Percentiles rank a stretch among this genome's conserved stretches.
Conservation (phyloP, 2,797 vertebrate species). For the Etheostoma perlongum region DNA sequence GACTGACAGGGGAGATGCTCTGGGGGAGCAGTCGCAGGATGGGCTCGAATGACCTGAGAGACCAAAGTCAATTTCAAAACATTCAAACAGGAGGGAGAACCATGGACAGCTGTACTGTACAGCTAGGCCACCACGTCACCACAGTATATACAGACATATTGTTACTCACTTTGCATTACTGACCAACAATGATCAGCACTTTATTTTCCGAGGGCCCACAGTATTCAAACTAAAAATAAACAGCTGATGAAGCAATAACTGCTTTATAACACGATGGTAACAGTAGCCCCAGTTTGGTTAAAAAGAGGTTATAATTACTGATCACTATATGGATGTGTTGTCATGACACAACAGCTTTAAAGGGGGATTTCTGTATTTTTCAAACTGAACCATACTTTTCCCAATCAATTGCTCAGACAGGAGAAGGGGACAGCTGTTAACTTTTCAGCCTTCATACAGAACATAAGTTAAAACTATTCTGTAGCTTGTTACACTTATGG, state of each 20-base stretch:
- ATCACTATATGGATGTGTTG: background rate
- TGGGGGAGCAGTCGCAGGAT: conserved; percentile 97
- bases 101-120: background rate
- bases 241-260: background rate
- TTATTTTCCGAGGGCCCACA: background rate
- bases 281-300: background rate
- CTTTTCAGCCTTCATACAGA: no score
- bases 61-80: conserved; percentile 15
- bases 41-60: conserved; percentile 95
- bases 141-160: background rate
- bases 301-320: background rate
- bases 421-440: no score
- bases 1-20: conserved; percentile 94
- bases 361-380: no score
- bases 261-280: background rate
- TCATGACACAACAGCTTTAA: background rate
- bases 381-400: no score
- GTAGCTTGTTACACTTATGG: no score
- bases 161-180: background rate
- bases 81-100: background rate
- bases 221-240: background rate
- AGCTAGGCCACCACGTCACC: background rate
- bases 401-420: no score
- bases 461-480: no score
- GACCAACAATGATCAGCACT: background rate